These are phyloP conservation scores for Saccopteryx bilineata DNA, from an alignment of 2,113 vertebrate species.

Conservation along the genomic window DNA sequence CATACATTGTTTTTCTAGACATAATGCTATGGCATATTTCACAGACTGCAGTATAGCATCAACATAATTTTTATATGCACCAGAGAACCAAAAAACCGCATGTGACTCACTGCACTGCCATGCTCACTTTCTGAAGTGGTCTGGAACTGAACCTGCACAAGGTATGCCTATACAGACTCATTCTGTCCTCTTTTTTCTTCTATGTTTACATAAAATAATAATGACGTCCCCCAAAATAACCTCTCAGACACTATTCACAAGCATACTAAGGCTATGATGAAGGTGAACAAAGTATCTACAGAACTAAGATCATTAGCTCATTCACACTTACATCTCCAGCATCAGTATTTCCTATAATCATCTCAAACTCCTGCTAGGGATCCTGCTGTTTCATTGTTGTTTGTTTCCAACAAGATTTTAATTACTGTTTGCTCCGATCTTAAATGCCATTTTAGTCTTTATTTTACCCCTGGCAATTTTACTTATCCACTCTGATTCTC, in stretches of 20 bases:
- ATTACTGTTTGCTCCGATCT: neutral
- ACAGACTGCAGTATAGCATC: neutral
- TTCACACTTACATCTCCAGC: neutral
- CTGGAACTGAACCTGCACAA: neutral
- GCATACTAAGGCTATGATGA: neutral
- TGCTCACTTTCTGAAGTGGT: neutral
- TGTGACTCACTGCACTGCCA: neutral
- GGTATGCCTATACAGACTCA: neutral
- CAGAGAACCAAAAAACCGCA: neutral
- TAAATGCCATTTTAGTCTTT: neutral
- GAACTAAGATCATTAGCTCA: neutral
- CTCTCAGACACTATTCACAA: neutral
- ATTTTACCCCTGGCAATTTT: neutral
- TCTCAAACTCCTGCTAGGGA: neutral
- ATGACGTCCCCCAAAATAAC: neutral
- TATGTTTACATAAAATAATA: neutral
- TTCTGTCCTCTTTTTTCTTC: neutral
- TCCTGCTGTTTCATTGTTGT: neutral
- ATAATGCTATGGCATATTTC: neutral
- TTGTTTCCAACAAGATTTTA: conserved; percentile 36
- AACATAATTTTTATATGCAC: neutral
- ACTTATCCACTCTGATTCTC: neutral
- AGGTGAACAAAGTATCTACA: neutral
- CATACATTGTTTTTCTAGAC: neutral
- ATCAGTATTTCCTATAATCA: conserved; percentile 16